phyloP scores from a whole-genome alignment of 2,888 invertebrate species.

The Xestia ashworthii region DNA sequence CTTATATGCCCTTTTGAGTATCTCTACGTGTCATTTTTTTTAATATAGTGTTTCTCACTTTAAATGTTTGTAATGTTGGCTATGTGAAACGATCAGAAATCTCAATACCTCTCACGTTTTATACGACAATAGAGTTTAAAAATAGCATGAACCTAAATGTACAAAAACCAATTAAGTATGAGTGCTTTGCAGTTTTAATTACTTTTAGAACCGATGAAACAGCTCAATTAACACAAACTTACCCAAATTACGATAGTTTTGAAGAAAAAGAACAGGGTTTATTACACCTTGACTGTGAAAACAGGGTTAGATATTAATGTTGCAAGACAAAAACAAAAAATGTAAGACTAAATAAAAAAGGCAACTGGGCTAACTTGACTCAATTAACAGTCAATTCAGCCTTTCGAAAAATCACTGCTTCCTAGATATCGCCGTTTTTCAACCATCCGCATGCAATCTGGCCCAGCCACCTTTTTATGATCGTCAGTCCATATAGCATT shows the following conservation, averaged over 20 bases:
- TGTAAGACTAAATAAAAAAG: background rate
- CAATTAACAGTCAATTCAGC: background rate
- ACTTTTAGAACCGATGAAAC: background rate
- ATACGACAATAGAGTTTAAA: background rate
- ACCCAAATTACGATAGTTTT: background rate
- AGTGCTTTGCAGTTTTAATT: background rate
- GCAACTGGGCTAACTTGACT: background rate
- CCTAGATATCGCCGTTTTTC: background rate
- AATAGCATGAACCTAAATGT: background rate
- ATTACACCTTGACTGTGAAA: background rate
- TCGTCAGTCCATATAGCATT: background rate
- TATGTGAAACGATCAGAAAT: background rate
- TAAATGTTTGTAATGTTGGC: conserved; percentile 17
- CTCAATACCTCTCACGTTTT: background rate
- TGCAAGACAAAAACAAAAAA: background rate
- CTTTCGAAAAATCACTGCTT: background rate
- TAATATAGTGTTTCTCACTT: conserved; percentile 9
- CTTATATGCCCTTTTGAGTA: conserved; percentile 19
- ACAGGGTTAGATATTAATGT: background rate
- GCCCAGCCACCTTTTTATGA: background rate
- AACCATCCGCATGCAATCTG: background rate
- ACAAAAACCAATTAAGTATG: background rate
- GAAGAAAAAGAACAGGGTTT: background rate
- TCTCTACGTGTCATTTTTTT: conserved; percentile 30
- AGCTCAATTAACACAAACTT: background rate